Evolutionary conservation across 2,113 vertebrate species (phyloP).

Genomic region (Tricholaema leucomelas): DNA sequence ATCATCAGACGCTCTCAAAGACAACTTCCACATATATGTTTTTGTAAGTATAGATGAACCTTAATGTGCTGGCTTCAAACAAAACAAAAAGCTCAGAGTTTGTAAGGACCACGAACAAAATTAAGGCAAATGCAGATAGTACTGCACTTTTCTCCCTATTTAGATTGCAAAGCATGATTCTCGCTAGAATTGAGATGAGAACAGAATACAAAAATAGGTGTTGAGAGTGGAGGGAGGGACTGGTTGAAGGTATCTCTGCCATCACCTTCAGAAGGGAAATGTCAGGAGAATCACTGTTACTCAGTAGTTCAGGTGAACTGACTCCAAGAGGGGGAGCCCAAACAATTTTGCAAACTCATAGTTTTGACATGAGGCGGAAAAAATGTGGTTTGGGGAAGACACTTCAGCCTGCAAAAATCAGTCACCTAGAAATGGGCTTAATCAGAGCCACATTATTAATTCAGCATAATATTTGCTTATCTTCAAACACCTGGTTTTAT

Average conservation of each 20-base stretch:
- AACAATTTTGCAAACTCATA: conserved; percentile 16
- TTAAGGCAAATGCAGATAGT: not conserved
- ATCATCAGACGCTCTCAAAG: conserved; percentile 23
- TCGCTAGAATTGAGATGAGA: conserved; percentile 7
- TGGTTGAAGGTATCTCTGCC: conserved; percentile 3
- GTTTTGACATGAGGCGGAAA: not conserved
- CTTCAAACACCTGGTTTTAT: not conserved
- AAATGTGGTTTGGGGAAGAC: not conserved
- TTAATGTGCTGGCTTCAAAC: conserved; percentile 27
- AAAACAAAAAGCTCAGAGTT: not conserved
- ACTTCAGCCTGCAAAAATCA: conserved; percentile 16
- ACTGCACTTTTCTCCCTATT: not conserved
- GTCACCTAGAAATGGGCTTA: not conserved
- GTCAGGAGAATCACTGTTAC: not conserved
- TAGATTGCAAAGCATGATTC: conserved; percentile 48
- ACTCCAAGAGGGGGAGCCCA: not conserved
- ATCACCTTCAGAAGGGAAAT: conserved; percentile 1
- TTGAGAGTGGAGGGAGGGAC: not conserved
- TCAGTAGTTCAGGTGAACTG: not conserved
- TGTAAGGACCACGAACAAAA: conserved; percentile 8
- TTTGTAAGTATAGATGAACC: conserved; percentile 23
- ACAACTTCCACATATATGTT: not conserved
- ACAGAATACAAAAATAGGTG: conserved; percentile 51
- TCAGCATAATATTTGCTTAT: not conserved
- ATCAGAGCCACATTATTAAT: not conserved